A percentile compares a stretch with the other conserved stretches of the same genome.
These are phyloP conservation scores for Synergus itoensis DNA, from an alignment of 2,888 invertebrate genomes.

Conservation along the genomic window DNA sequence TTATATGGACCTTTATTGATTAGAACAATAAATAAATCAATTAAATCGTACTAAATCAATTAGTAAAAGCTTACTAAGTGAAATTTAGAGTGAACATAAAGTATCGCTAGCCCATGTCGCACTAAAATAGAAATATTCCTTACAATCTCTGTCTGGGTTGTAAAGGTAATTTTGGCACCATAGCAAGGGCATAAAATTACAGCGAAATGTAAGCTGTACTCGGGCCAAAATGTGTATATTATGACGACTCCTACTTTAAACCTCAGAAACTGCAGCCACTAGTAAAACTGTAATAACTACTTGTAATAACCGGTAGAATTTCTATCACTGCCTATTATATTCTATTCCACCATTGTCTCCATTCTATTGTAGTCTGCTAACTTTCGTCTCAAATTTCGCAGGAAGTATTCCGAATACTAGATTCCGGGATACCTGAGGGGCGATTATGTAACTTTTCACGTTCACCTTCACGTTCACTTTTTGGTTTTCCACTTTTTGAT, in stretches of 20 bases:
- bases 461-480: no score
- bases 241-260: slow-evolving; percentile 28
- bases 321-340: slow-evolving; percentile 38
- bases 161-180: slow-evolving; percentile 38
- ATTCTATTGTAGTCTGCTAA: slow-evolving; percentile 24
- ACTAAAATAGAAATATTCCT: no score
- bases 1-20: no score
- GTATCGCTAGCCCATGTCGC: no score
- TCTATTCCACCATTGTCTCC: slow-evolving; percentile 37
- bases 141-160: not conserved
- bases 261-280: slow-evolving; percentile 34
- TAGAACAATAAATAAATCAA: no score
- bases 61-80: no score
- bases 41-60: no score
- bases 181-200: slow-evolving; percentile 6
- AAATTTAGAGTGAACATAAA: no score
- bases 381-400: slow-evolving; percentile 27
- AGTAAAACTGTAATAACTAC: not conserved
- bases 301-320: slow-evolving; percentile 40
- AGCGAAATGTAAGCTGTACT: slow-evolving; percentile 29
- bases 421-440: slow-evolving; percentile 29
- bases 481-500: no score
- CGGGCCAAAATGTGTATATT: slow-evolving; percentile 26
- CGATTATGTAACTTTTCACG: no score
- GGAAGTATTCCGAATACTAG: slow-evolving; percentile 33